Evolutionary conservation across 2,113 vertebrate species (phyloP).

Genomic region (Parus major): DNA sequence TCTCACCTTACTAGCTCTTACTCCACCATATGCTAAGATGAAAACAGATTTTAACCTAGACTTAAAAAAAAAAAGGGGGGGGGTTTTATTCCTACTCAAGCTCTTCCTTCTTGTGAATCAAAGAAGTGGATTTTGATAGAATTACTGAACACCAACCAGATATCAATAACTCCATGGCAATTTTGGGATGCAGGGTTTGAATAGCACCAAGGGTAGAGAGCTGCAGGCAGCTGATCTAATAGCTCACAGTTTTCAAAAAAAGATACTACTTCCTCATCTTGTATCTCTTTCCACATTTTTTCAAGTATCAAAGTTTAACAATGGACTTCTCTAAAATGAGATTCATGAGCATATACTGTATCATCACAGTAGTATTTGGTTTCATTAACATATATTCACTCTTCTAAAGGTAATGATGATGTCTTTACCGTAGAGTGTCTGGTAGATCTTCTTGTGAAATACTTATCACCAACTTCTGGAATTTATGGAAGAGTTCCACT

Average conservation of each 20-base stretch:
- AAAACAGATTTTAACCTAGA: background rate
- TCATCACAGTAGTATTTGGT: background rate
- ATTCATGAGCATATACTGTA: background rate
- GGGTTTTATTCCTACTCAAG: background rate
- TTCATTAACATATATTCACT: background rate
- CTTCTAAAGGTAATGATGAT: background rate
- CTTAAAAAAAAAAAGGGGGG: background rate
- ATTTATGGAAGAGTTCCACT: conserved; percentile 86
- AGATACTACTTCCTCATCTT: background rate
- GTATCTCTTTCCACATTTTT: background rate
- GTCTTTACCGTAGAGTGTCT: conserved; percentile 84
- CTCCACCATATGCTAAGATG: background rate
- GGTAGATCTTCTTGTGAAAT: conserved; percentile 78
- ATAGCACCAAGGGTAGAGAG: background rate
- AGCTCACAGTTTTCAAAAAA: background rate
- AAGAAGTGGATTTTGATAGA: background rate
- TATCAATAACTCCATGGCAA: background rate
- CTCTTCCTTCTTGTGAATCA: background rate
- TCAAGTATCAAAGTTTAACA: background rate
- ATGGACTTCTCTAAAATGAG: background rate
- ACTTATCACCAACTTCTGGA: conserved; percentile 80
- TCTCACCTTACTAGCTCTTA: background rate
- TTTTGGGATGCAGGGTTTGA: background rate
- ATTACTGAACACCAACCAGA: background rate
- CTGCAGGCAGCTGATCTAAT: background rate